Percentiles rank a stretch among this genome's conserved stretches.
phyloP scores from a whole-genome alignment of 2,113 vertebrate genomes.

The Paralichthys olivaceus region DNA sequence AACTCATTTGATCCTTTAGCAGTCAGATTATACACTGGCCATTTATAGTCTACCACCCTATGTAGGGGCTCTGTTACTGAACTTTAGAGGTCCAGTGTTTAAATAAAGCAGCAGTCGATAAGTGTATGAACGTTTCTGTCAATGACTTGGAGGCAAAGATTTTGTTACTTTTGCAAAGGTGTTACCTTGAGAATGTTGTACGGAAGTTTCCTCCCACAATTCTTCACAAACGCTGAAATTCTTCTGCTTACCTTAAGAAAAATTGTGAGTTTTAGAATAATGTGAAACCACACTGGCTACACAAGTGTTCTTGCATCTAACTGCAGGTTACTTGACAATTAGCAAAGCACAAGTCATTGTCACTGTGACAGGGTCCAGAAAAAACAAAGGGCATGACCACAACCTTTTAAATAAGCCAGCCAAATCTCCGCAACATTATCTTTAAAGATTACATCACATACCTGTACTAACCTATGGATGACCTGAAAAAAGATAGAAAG shows the following conservation, averaged over 20 bases:
- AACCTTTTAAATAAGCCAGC: not conserved
- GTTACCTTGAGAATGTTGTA: too few species aligned
- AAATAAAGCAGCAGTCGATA: not conserved
- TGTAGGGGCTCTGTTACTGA: constrained; percentile 1
- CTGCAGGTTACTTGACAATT: not conserved
- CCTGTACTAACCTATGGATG: not conserved
- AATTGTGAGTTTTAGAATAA: not conserved
- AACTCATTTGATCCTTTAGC: constrained; percentile 68
- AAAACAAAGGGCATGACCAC: not conserved
- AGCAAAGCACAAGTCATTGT: not conserved
- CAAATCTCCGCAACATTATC: not conserved
- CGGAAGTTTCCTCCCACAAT: not conserved
- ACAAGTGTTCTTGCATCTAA: not conserved
- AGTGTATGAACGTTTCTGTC: not conserved
- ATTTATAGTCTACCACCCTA: constrained; percentile 52
- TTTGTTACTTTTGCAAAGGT: not conserved
- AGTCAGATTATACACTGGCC: constrained; percentile 46
- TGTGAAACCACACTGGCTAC: not conserved
- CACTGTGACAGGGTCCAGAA: not conserved
- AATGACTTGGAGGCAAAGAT: constrained; percentile 9
- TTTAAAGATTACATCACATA: not conserved
- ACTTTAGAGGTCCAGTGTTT: constrained; percentile 15
- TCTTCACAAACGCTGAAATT: not conserved
- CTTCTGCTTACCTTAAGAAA: not conserved
- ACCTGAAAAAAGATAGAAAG: constrained; percentile 8